Base-by-base conservation (phyloP, 2,797 vertebrate genomes). In the Furcifer pardalis region DNA sequence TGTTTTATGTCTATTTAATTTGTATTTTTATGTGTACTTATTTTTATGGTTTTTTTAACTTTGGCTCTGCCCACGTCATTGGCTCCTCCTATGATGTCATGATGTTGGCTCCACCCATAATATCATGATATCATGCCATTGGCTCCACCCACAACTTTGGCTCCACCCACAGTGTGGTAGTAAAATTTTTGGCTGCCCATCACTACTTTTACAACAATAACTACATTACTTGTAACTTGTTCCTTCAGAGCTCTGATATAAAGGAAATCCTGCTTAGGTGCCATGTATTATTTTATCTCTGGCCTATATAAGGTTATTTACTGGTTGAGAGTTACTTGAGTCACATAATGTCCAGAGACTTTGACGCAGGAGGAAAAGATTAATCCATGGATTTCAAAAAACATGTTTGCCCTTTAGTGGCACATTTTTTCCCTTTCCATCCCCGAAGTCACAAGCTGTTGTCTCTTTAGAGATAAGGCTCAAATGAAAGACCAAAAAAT, bases 301-400 rank as follows among this genome's bases (percentile, higher is more conserved):
- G 40, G 74, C 17, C 7, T 12, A 60, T 46, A 21, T 42, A 56
- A 32, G 8, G 21, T 46, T 84, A 75, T 71, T 75, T 35, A 56
- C 65, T 27, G n/a, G 69, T 32, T 56, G 59, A 49, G 40, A 19
- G n/a, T 23, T 35, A 21, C 17, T 85, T 46, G 35, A 37, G 72
- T 46, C 32, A 76, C 59, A 19, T 62, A 40, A 86, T 77, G 32
- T 46, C 40, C 72, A 68, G 25, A 71, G 63, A 62, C 42, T 42
- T 69, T 32, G 73, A 37, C 32, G n/a, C 21, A 27, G 49, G 17
- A 40, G 46, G 35, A 62, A 49, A 62, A 46, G 52, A 81, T 81
- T 81, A 81, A 86, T 81, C 52, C 40, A 17, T 62, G 52, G 60
- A 46, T 32, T 86, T 86, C 42, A 68, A 44, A 75, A 81, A 81